Base-by-base conservation (phyloP, 2,113 vertebrate species). In the Triplophysa dalaica region DNA sequence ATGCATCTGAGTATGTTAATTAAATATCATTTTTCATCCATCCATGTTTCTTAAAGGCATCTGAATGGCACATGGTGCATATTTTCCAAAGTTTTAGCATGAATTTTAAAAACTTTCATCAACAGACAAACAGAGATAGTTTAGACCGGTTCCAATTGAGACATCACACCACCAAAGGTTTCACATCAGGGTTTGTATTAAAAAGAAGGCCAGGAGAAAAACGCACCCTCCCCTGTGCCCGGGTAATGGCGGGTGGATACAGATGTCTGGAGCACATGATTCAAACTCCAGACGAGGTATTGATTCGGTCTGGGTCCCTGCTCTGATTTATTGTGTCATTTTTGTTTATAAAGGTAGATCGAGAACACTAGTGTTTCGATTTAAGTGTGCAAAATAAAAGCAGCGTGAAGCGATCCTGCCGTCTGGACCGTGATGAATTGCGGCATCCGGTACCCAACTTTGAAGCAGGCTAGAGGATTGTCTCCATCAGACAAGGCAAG, bases 241-340 rank as follows among this genome's bases (percentile, higher is more conserved):
- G 43, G 77, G 85, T 88, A 87, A 90, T 87, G 83, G 85, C 86
- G 84, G 84, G 78, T 78, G 87, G 84, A 91, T 87, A 89, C 81
- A 88, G 89, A 91, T 83, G 85, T 85, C 85, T 82, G 74, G 73
- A 80, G 85, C 81, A 73, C 56, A 22, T 89, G 88, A 89, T 89
- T 81, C 89, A 90, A 87, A 22, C 81, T 61, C 79, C 76, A 88
- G 88, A 87, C 81, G 14, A 77, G 43, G 74, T 91, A 92, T 90
- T 88, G 90, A 92, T 92, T 87, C 83, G 84, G 81, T 86, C 84
- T 73, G 82, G 65, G 79, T 67, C 84, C 69, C 79, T 77, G 87
- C 79, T 77, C 84, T 86, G 88, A 90, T 91, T 81, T 87, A 89
- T 90, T 85, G 85, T 89, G 86, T 89, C 86, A 86, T 90, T 86